Conservation (phyloP, 1,140 invertebrate genomes). For the Aphidius gifuensis region DNA sequence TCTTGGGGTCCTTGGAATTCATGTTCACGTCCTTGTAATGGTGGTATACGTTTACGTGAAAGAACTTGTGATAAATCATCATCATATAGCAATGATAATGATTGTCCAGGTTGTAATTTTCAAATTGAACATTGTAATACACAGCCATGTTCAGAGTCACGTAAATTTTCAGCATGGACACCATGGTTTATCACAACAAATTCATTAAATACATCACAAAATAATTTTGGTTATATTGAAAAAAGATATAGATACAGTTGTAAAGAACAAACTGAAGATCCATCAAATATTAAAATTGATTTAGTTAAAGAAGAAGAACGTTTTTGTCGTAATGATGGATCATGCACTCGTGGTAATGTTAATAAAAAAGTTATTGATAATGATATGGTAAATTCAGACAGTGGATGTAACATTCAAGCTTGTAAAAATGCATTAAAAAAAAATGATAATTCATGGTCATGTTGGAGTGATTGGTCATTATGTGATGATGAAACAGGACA, state of each 20-base stretch:
- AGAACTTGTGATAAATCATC: conserved; percentile 65
- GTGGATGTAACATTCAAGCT: conserved; percentile 68
- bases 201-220: conserved; percentile 41
- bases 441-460: conserved; percentile 50
- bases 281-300: conserved; percentile 60
- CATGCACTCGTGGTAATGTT: conserved; percentile 50
- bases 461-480: conserved; percentile 69
- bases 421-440: conserved; percentile 50
- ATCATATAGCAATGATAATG: conserved; percentile 62
- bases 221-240: conserved; percentile 63
- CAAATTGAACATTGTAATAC: conserved; percentile 70
- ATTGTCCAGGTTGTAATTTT: conserved; percentile 66
- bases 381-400: conserved; percentile 63
- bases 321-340: conserved; percentile 64
- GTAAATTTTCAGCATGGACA: conserved; percentile 70
- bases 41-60: conserved; percentile 53
- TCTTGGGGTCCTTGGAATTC: conserved; percentile 69
- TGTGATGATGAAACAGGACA: conserved; percentile 65
- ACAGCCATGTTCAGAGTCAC: conserved; percentile 65
- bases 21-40: conserved; percentile 61
- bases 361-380: conserved; percentile 42
- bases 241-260: conserved; percentile 76
- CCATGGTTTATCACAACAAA: conserved; percentile 66
- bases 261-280: conserved; percentile 69
- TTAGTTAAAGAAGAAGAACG: conserved; percentile 75